These are phyloP conservation scores for Progne subis DNA, from an alignment of 2,113 vertebrate species.

Conservation along the genomic window DNA sequence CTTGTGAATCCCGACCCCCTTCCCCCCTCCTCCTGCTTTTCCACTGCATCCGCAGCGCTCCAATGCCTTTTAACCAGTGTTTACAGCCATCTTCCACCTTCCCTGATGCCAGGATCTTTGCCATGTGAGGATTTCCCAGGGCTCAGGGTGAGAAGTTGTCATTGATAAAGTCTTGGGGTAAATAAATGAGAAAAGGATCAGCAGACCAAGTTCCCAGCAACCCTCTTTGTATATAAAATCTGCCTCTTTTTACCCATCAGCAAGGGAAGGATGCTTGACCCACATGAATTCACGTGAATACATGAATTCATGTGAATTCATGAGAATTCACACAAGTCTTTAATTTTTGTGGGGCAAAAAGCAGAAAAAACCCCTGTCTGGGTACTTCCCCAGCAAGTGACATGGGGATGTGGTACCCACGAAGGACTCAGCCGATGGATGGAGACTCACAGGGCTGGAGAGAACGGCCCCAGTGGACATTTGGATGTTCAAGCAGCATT, in stretches of 20 bases:
- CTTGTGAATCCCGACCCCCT: rapidly evolving
- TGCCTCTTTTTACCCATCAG: rapidly evolving
- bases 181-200: not conserved
- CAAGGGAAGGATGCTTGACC: rapidly evolving
- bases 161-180: not conserved
- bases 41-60: rapidly evolving
- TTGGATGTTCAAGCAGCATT: not conserved
- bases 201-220: not conserved
- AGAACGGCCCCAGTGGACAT: rapidly evolving
- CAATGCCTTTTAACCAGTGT: rapidly evolving
- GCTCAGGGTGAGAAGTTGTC: rapidly evolving
- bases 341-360: not conserved
- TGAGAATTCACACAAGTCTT: rapidly evolving
- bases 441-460: rapidly evolving
- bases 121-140: rapidly evolving
- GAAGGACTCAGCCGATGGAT: rapidly evolving
- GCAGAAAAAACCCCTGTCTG: not conserved
- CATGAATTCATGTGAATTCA: not conserved
- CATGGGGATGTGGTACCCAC: rapidly evolving
- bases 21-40: not conserved
- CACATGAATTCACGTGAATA: not conserved
- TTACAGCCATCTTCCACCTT: not conserved
- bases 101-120: not conserved
- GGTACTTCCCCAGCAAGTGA: not conserved
- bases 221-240: not conserved